Evolutionary conservation across 2,888 invertebrate species (phyloP).

Genomic region (Odontocolon sp.): DNA sequence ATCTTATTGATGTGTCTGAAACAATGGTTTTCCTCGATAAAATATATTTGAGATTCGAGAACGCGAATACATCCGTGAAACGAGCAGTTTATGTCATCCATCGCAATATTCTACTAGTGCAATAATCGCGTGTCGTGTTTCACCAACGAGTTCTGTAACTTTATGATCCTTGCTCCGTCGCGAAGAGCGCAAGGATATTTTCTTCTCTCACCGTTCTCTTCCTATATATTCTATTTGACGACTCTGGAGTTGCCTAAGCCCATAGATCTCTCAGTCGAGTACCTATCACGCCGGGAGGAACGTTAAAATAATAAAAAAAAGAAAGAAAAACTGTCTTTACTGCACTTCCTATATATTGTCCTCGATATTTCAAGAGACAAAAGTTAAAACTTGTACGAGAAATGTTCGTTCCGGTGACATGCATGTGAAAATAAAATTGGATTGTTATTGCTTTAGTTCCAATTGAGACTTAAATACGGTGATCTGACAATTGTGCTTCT

Average conservation of each 20-base stretch:
- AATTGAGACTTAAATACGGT: background rate
- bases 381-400: no score
- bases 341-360: conserved; percentile 49
- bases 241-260: conserved; percentile 47
- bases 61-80: conserved; percentile 47
- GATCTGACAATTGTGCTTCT: background rate
- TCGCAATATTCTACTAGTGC: conserved; percentile 52
- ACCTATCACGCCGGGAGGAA: conserved; percentile 42
- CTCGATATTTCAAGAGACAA: conserved; percentile 15
- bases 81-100: conserved; percentile 53
- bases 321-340: conserved; percentile 39
- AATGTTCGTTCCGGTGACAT: no score
- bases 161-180: conserved; percentile 49
- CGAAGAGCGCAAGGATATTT: conserved; percentile 45
- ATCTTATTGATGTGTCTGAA: no score
- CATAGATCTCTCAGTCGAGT: conserved; percentile 49
- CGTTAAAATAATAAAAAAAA: conserved; percentile 25
- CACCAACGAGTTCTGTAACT: conserved; percentile 54
- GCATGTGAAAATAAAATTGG: background rate
- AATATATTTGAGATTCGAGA: conserved; percentile 36
- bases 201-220: conserved; percentile 40
- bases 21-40: no score
- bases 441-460: background rate
- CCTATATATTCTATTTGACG: conserved; percentile 43
- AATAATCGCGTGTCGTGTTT: conserved; percentile 58